Conservation (phyloP, 1,140 invertebrate species). For the Panagrolaimus sp. region DNA sequence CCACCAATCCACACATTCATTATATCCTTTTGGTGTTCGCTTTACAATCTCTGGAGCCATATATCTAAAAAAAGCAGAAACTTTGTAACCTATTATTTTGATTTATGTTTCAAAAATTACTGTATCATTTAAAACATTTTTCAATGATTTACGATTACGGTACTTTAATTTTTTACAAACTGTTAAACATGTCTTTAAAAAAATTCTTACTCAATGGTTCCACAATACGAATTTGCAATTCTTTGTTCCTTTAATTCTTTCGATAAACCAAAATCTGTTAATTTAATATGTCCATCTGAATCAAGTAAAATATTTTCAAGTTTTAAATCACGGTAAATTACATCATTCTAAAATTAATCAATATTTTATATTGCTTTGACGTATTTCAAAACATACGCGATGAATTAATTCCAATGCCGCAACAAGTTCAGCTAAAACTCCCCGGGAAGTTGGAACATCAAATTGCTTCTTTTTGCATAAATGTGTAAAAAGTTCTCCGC, state of each 20-base stretch:
- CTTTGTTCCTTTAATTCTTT: constrained; percentile 69
- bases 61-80: too few relatives aligned
- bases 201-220: constrained; percentile 76
- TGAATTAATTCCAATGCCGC: constrained; percentile 83
- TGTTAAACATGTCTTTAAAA: neutral
- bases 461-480: constrained; percentile 80
- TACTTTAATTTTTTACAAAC: neutral
- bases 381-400: constrained; percentile 65
- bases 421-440: constrained; percentile 86
- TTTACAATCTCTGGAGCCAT: constrained; percentile 88
- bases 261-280: constrained; percentile 84
- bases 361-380: neutral
- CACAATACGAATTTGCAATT: constrained; percentile 86
- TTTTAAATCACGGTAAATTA: constrained; percentile 93
- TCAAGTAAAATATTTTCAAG: constrained; percentile 80
- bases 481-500: constrained; percentile 85
- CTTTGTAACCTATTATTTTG: neutral
- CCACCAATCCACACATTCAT: constrained; percentile 77
- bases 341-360: constrained; percentile 67
- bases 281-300: constrained; percentile 80
- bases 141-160: too few relatives aligned
- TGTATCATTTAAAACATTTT: too few relatives aligned
- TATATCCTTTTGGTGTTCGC: constrained; percentile 73
- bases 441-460: constrained; percentile 74
- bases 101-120: neutral